phyloP scores from a whole-genome alignment of 2,888 invertebrate genomes.

The Dyspetes luteomarginatus region DNA sequence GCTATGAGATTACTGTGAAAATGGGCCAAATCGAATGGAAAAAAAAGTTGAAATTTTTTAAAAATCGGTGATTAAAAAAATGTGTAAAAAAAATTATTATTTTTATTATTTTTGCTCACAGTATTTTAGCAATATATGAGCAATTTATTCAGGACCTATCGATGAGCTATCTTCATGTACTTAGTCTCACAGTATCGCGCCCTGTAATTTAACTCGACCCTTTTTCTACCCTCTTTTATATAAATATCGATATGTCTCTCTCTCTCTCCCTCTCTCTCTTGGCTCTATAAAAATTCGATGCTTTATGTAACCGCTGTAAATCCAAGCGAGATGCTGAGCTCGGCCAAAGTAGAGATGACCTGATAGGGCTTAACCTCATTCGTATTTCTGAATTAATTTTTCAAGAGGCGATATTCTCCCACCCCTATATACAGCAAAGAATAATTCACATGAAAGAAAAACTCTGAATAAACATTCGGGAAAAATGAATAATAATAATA shows the following conservation, averaged over 20 bases:
- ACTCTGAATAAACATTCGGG: background rate
- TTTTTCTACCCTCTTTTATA: constrained; percentile 15
- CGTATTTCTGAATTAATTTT: constrained; percentile 54
- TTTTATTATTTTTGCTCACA: background rate
- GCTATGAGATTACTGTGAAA: too few species aligned
- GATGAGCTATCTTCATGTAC: constrained; percentile 53
- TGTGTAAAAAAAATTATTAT: too few species aligned
- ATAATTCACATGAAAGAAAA: background rate
- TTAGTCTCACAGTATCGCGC: constrained; percentile 26
- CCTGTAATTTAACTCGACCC: constrained; percentile 8
- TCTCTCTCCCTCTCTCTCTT: background rate
- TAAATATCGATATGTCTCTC: background rate
- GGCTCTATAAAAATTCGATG: constrained; percentile 1
- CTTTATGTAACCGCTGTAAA: constrained; percentile 30
- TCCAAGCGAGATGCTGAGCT: constrained; percentile 66
- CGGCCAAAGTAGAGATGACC: constrained; percentile 68
- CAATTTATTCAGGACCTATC: constrained; percentile 15
- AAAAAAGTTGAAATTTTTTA: too few species aligned
- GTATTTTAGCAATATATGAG: background rate
- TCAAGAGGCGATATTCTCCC: background rate
- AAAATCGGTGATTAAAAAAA: too few species aligned
- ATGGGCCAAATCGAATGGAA: too few species aligned
- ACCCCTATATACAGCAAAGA: background rate
- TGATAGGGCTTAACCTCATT: constrained; percentile 71
- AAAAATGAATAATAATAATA: too few species aligned